A percentile compares a stretch with the other conserved stretches of the same genome.
Evolutionary conservation across 2,113 vertebrate genomes (phyloP).

Genomic region (Sigmodon hispidus): DNA sequence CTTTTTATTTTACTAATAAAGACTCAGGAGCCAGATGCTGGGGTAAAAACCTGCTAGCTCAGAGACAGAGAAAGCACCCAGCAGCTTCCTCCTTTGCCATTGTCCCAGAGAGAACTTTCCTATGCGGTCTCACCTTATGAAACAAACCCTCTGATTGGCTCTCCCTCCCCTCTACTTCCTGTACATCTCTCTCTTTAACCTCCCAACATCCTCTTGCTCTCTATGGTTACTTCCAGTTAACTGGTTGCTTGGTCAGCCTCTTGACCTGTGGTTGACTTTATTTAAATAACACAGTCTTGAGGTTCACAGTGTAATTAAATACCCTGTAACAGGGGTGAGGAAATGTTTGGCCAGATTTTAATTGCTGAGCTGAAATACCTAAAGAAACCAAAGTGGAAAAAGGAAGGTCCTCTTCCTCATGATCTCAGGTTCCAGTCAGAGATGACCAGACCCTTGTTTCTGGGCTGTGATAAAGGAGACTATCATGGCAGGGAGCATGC

Average conservation of each 20-base stretch:
- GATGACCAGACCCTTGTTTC: background rate
- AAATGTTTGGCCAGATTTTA: background rate
- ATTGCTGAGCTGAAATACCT: background rate
- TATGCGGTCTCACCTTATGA: background rate
- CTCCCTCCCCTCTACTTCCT: background rate
- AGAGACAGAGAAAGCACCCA: background rate
- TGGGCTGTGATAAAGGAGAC: background rate
- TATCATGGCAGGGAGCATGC: background rate
- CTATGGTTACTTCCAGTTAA: background rate
- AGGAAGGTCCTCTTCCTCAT: background rate
- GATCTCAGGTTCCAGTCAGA: background rate
- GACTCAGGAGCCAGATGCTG: background rate
- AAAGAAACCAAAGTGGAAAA: background rate
- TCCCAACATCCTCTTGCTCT: background rate
- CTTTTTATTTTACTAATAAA: background rate
- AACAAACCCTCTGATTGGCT: background rate
- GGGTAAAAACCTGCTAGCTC: background rate
- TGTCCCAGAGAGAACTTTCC: background rate
- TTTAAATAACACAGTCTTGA: background rate
- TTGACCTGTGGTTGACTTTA: background rate
- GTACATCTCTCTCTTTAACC: background rate
- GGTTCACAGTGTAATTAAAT: background rate
- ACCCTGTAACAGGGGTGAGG: background rate
- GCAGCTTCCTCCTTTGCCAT: background rate
- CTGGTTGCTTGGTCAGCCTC: background rate